Percentiles rank a stretch among this genome's conserved stretches.
Evolutionary conservation across 2,888 invertebrate species (phyloP).

Genomic region (Epsilonema sp.): DNA sequence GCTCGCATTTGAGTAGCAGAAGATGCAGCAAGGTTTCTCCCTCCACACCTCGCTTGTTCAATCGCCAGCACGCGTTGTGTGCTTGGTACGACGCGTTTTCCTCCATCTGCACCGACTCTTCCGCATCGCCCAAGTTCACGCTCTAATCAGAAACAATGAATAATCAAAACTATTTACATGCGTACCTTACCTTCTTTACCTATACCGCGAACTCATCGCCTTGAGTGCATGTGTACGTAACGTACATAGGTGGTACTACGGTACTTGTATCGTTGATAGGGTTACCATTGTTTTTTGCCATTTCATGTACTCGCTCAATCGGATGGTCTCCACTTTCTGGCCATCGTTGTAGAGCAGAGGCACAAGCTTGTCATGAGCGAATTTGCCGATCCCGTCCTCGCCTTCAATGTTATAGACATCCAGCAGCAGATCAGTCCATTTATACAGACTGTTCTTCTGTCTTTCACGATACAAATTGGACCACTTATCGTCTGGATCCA

Average conservation of each 20-base stretch:
- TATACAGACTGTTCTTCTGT: conserved; percentile 28
- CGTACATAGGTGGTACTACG: too few relatives aligned
- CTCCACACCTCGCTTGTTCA: conserved; percentile 79
- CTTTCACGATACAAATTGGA: conserved; percentile 26
- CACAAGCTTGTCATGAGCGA: conserved; percentile 19
- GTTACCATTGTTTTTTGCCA: conserved; percentile 52
- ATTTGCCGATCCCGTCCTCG: conserved; percentile 45
- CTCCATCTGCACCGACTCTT: conserved; percentile 64
- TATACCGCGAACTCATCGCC: too few relatives aligned
- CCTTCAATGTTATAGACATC: conserved; percentile 42
- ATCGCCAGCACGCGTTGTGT: conserved; percentile 76
- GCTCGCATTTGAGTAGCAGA: conserved; percentile 77
- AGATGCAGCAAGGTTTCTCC: conserved; percentile 88
- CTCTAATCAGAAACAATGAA: too few relatives aligned
- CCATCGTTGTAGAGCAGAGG: conserved; percentile 43
- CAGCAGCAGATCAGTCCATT: conserved; percentile 40
- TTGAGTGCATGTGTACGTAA: too few relatives aligned
- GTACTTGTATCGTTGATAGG: too few relatives aligned
- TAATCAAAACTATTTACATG: too few relatives aligned
- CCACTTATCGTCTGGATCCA: conserved; percentile 14
- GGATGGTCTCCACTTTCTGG: conserved; percentile 54
- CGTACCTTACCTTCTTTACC: too few relatives aligned
- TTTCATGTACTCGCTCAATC: conserved; percentile 57
- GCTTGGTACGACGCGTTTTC: conserved; percentile 15
- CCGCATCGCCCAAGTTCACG: conserved; percentile 40